Percentiles rank a stretch among this genome's conserved stretches.
phyloP scores from a whole-genome alignment of 30 jellyfish, hydroid and myxozoan species.

The Rhopilema esculentum region DNA sequence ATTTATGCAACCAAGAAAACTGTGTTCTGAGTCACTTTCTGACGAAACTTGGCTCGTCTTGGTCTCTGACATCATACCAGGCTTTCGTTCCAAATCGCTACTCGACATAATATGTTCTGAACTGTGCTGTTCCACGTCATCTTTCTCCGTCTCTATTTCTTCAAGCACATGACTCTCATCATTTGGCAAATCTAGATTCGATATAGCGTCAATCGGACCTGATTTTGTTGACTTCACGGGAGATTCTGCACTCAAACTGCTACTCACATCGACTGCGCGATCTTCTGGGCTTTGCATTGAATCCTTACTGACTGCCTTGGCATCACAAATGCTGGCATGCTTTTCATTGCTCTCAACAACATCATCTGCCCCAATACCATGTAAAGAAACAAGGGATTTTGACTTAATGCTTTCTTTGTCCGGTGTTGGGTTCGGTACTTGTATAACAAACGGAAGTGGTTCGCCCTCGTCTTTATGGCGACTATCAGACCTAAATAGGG shows the following conservation, averaged over 20 bases:
- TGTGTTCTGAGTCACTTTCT: conserved; percentile 14
- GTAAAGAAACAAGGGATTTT: neutral
- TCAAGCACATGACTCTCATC: neutral
- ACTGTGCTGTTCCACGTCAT: no score
- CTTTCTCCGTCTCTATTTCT: neutral
- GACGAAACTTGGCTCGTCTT: neutral
- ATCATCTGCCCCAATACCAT: neutral
- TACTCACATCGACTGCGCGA: neutral
- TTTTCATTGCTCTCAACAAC: neutral
- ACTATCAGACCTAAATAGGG: neutral
- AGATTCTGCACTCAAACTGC: neutral
- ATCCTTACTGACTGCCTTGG: neutral
- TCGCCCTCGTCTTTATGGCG: neutral
- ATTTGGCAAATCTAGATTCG: neutral
- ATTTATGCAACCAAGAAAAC: neutral
- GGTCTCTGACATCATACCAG: neutral
- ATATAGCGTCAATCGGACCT: no score
- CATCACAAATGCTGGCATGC: neutral
- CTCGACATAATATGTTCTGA: neutral
- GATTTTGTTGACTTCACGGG: neutral
- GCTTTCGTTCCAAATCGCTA: conserved; percentile 3
- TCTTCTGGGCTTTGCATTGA: neutral
- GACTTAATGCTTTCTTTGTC: neutral
- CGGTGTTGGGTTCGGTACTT: conserved; percentile 42
- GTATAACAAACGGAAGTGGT: conserved; percentile 17